Evolutionary conservation across 1,140 invertebrate species (phyloP).

Genomic region (Panulirus ornatus): DNA sequence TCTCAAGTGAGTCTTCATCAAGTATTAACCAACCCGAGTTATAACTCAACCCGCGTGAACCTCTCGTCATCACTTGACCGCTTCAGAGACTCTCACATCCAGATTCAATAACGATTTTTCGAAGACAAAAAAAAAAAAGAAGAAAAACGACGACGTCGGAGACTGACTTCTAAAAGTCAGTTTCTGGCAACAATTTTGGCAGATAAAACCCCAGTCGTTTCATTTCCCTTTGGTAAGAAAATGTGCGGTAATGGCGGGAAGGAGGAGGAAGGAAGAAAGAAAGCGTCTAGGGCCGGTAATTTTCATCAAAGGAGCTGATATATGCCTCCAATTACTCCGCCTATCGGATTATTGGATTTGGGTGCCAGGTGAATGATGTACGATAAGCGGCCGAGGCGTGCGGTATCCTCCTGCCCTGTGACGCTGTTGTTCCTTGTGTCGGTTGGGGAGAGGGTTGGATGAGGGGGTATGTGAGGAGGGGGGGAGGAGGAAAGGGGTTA

Average conservation of each 20-base stretch:
- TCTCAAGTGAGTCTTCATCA: too few species aligned
- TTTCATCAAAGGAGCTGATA: constrained; percentile 55
- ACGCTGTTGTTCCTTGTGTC: not conserved
- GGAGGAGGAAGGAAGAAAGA: not conserved
- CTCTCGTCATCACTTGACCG: too few species aligned
- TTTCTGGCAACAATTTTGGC: not conserved
- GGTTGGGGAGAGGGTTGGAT: not conserved
- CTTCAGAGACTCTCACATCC: too few species aligned
- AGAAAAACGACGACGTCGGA: not conserved
- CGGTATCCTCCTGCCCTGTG: not conserved
- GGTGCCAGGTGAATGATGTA: constrained; percentile 44
- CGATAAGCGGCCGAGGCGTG: constrained; percentile 1
- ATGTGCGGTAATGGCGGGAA: constrained; percentile 12
- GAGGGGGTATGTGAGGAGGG: not conserved
- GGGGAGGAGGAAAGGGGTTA: not conserved
- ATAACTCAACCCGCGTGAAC: too few species aligned
- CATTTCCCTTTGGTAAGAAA: not conserved
- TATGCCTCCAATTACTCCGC: constrained; percentile 56
- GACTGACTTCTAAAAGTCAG: not conserved
- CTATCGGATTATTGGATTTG: constrained; percentile 57
- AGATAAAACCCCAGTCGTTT: not conserved
- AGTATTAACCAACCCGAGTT: too few species aligned
- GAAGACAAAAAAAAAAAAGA: not conserved
- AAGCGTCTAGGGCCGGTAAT: constrained; percentile 22
- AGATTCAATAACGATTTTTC: not conserved